Conservation (phyloP, 2,113 vertebrate species). For the Lepisosteus oculatus region DNA sequence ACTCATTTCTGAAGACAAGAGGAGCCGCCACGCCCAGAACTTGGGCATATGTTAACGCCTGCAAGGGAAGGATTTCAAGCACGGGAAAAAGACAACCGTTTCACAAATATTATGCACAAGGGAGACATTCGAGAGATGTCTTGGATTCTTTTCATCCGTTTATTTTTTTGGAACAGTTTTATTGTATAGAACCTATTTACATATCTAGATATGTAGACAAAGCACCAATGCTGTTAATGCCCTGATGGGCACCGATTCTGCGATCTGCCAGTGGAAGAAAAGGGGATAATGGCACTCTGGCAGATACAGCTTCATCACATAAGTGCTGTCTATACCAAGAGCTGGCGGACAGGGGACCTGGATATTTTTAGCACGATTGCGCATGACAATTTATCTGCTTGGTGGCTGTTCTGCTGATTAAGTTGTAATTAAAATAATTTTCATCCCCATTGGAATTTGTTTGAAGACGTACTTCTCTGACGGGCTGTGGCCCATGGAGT, state of each 20-base stretch:
- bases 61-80: slow-evolving; percentile 56
- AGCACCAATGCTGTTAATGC: slow-evolving; percentile 92
- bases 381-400: slow-evolving; percentile 99
- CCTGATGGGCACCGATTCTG: slow-evolving; percentile 76
- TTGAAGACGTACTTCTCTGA: slow-evolving; percentile 79
- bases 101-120: slow-evolving; percentile 90
- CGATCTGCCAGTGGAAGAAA: slow-evolving; percentile 80
- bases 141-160: slow-evolving; percentile 86
- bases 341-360: slow-evolving; percentile 85
- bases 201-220: slow-evolving; percentile 94
- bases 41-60: slow-evolving; percentile 84
- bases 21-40: slow-evolving; percentile 60
- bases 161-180: slow-evolving; percentile 88
- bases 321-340: slow-evolving; percentile 91
- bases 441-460: slow-evolving; percentile 82
- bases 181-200: slow-evolving; percentile 97
- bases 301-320: slow-evolving; percentile 89
- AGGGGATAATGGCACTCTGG: slow-evolving; percentile 73
- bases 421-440: slow-evolving; percentile 94
- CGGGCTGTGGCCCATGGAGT: slow-evolving; percentile 78
- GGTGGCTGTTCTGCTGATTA: slow-evolving; percentile 99
- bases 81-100: slow-evolving; percentile 51
- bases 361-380: slow-evolving; percentile 97
- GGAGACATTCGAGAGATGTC: slow-evolving; percentile 87
- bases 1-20: slow-evolving; percentile 49